Percentiles rank a stretch among this genome's conserved stretches.
Conservation (phyloP, 1,140 invertebrate genomes). For the Tetranychus urticae region DNA sequence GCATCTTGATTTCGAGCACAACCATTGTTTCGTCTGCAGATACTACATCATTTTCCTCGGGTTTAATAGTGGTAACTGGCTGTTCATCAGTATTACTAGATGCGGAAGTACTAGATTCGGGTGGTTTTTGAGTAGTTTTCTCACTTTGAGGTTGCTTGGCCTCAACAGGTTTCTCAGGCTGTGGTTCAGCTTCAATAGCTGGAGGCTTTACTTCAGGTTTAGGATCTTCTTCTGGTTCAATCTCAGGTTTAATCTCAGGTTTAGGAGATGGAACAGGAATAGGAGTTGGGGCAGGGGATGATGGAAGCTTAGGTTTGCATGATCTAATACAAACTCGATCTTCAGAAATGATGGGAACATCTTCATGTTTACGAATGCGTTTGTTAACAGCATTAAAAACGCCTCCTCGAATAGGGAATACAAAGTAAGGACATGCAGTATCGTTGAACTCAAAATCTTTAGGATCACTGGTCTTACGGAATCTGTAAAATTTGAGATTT, state of each 20-base stretch:
- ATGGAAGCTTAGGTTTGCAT: constrained; percentile 5
- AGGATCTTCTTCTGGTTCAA: neutral
- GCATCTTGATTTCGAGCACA: constrained; percentile 4
- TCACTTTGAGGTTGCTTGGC: neutral
- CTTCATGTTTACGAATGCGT: constrained; percentile 54
- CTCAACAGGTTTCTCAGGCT: neutral
- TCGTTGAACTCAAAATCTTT: constrained; percentile 58
- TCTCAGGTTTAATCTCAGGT: neutral
- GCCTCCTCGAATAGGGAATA: constrained; percentile 59
- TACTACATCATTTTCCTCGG: neutral
- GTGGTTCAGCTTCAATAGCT: neutral
- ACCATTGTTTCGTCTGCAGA: neutral
- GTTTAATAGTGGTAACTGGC: neutral
- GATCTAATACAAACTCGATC: constrained; percentile 48
- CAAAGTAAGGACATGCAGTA: constrained; percentile 54
- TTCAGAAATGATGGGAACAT: constrained; percentile 45
- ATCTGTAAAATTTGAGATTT: constrained; percentile 50
- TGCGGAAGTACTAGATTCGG: neutral
- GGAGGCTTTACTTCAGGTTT: neutral
- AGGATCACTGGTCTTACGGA: constrained; percentile 43
- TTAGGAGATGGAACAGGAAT: neutral
- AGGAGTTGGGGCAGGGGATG: neutral
- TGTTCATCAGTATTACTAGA: neutral
- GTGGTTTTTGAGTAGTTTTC: neutral
- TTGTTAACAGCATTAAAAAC: constrained; percentile 55